phyloP scores from a whole-genome alignment of 1,140 invertebrate genomes.

The Tetragonula clypearis region DNA sequence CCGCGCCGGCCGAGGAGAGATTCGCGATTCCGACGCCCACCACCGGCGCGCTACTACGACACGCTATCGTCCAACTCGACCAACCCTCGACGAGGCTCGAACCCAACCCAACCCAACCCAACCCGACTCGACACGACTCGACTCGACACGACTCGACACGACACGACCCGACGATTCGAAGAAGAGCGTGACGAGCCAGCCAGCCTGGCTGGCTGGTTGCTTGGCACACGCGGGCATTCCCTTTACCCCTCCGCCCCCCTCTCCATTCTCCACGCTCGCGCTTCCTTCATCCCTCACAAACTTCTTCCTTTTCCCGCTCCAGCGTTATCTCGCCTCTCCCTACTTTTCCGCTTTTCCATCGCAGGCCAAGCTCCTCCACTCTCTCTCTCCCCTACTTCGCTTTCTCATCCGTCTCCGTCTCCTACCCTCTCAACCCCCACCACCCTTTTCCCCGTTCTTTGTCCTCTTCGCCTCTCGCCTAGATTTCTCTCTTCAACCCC shows the following conservation, averaged over 20 bases:
- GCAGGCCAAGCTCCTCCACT: not conserved
- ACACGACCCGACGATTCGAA: slow-evolving; percentile 51
- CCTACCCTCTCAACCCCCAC: not conserved
- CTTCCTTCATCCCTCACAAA: slow-evolving; percentile 14
- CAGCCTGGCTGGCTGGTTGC: slow-evolving; percentile 20
- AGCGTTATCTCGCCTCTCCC: slow-evolving; percentile 50
- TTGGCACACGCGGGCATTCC: slow-evolving; percentile 62
- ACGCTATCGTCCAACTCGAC: slow-evolving; percentile 45
- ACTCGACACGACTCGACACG: slow-evolving; percentile 44
- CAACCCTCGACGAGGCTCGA: slow-evolving; percentile 48
- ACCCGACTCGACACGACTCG: slow-evolving; percentile 50
- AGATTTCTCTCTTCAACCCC: slow-evolving; percentile 29
- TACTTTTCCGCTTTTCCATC: slow-evolving; percentile 32
- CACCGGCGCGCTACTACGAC: slow-evolving; percentile 10
- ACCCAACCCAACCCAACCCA: slow-evolving; percentile 55
- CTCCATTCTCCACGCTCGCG: slow-evolving; percentile 1
- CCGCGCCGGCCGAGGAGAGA: slow-evolving; percentile 59
- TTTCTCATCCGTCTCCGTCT: not conserved
- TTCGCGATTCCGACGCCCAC: slow-evolving; percentile 62
- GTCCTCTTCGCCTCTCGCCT: slow-evolving; percentile 18
- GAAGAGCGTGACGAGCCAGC: slow-evolving; percentile 57
- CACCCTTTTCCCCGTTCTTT: not conserved
- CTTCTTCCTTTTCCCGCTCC: not conserved
- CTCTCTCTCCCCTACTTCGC: slow-evolving; percentile 29
- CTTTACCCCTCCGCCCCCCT: slow-evolving; percentile 25